Conservation (phyloP, 2,888 invertebrate genomes). For the Dynastes maya region DNA sequence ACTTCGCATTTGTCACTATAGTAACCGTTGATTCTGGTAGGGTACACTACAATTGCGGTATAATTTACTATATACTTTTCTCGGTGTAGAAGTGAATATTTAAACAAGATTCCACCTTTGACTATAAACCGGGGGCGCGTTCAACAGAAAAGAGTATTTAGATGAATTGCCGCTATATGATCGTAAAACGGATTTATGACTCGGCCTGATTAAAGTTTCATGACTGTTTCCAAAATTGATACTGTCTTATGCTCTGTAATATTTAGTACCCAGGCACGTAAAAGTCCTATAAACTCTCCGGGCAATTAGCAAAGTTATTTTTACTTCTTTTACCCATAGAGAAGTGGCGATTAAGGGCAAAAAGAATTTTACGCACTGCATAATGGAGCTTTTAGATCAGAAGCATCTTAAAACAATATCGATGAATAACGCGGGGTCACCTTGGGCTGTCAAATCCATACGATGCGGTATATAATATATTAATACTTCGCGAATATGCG, state of each 20-base stretch:
- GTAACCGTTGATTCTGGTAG: too few species aligned
- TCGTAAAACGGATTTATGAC: conserved; percentile 7
- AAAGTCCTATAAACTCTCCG: background rate
- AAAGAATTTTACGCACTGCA: too few species aligned
- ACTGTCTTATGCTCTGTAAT: conserved; percentile 6
- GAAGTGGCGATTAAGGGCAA: too few species aligned
- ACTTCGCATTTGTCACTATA: too few species aligned
- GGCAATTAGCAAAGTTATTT: background rate
- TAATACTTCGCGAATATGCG: too few species aligned
- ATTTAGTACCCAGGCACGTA: conserved; percentile 18
- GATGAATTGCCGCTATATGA: conserved; percentile 2
- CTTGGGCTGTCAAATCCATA: too few species aligned
- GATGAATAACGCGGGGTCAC: too few species aligned
- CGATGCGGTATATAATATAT: too few species aligned
- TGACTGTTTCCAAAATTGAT: background rate
- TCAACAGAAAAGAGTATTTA: background rate
- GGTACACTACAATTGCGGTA: too few species aligned
- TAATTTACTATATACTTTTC: too few species aligned
- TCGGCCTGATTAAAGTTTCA: conserved; percentile 24
- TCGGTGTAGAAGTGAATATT: background rate
- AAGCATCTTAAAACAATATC: too few species aligned
- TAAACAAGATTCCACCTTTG: background rate
- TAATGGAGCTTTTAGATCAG: too few species aligned
- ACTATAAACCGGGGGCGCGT: background rate
- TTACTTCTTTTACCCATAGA: background rate